phyloP scores from a whole-genome alignment of 2,113 vertebrate species.

The Myotis lucifugus region DNA sequence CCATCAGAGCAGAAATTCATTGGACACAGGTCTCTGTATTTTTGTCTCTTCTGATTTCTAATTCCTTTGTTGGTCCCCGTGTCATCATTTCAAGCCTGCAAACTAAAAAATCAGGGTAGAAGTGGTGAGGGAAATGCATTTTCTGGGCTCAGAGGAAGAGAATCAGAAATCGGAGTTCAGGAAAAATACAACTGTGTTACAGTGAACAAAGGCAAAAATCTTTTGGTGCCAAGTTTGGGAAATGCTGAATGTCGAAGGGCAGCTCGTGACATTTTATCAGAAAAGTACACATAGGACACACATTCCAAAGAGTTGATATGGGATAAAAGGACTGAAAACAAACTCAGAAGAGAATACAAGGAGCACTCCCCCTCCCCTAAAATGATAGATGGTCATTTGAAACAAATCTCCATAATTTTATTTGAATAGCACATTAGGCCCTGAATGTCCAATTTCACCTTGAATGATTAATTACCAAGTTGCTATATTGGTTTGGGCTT shows the following conservation, averaged over 20 bases:
- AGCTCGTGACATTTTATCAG: conserved; percentile 25
- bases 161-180: not conserved
- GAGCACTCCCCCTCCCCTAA: not conserved
- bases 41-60: not conserved
- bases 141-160: not conserved
- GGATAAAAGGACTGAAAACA: not conserved
- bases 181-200: not conserved
- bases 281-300: not conserved
- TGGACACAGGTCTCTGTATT: not conserved
- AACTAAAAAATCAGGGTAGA: not conserved
- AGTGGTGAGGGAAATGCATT: not conserved
- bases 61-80: not conserved
- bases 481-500: not conserved
- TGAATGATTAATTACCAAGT: not conserved
- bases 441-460: not conserved
- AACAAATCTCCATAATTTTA: not conserved
- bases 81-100: not conserved
- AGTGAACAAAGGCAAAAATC: not conserved
- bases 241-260: conserved; percentile 29
- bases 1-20: rapidly evolving
- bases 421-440: not conserved
- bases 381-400: not conserved
- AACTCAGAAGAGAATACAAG: not conserved
- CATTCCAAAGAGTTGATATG: not conserved
- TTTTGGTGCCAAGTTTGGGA: not conserved